Evolutionary conservation across 2,888 invertebrate species (phyloP), one percentile per base, ranked within the genome.

Genomic region (Campoletis raptor): DNA sequence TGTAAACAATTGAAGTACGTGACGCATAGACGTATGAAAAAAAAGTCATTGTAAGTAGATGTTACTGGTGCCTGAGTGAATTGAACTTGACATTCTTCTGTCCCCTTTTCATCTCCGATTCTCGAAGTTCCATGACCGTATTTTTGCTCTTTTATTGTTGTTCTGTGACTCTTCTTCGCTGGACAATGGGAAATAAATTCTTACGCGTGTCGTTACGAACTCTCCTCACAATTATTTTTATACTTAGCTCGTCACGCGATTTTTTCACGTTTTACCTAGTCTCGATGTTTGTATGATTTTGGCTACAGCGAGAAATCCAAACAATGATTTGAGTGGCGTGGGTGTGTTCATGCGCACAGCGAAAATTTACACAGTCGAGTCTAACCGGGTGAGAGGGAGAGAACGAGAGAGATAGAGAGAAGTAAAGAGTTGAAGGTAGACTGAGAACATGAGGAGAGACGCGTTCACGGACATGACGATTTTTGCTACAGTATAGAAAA

Each of bases 291-390:
- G 54, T 15, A 67, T 7, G 57, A 61, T 74, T 81, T 72, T 72
- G 21, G 37, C 15, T 57, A n/a, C 4, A 18, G 36, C 78, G 57
- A 74, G 48, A 64, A 57, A 72, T 84, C n/a, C n/a, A 48, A 73
- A 74, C 83, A 81, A 81, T 76, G 86, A 69, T 69, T 74, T 52
- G 69, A 6, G 69, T 48, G 78, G 84, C 81, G 84, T 86, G 86
- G 84, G 85, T 69, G 86, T 81, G 84, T 78, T 69, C 74, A 84
- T 86, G 81, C 86, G 81, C 84, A 52, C 72, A 76, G 69, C 81
- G 86, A 76, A 81, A 86, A 84, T 84, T 84, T 83, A 69, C 84
- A 86, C 84, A 79, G 81, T 73, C 73, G 77, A 81, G 77, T 82
- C 73, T 37, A 67, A 76, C 24, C 54, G 64, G 52, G 37, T 21